A percentile compares a stretch with the other conserved stretches of the same genome.
Evolutionary conservation across 2,113 vertebrate species (phyloP).

Genomic region (Sciurus niger): DNA sequence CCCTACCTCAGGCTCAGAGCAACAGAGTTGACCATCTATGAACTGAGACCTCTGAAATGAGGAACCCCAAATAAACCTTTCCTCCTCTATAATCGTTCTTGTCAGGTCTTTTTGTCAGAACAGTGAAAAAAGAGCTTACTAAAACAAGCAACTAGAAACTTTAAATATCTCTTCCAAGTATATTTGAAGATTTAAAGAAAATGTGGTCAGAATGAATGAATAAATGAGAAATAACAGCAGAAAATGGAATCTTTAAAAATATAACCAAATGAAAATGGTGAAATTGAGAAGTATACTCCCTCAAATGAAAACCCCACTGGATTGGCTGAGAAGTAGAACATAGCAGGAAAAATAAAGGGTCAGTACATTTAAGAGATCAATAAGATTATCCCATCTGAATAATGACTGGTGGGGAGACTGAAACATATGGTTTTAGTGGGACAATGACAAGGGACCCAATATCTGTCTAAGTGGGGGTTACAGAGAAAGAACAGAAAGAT

Average conservation of each 20-base stretch:
- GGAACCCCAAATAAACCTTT: too few species aligned
- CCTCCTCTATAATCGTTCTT: too few species aligned
- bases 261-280: background rate
- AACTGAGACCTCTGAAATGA: too few species aligned
- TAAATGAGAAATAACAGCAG: background rate
- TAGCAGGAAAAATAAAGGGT: background rate
- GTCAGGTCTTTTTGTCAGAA: too few species aligned
- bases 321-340: background rate
- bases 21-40: too few species aligned
- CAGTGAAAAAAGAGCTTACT: too few species aligned
- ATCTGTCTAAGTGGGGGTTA: background rate
- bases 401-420: background rate
- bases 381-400: background rate
- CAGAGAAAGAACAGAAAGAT: background rate
- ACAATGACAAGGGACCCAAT: too few species aligned
- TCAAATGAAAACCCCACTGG: background rate
- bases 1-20: too few species aligned
- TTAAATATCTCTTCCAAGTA: background rate
- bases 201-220: background rate
- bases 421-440: background rate
- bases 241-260: background rate
- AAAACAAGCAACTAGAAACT: too few species aligned
- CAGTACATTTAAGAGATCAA: background rate
- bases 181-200: constrained; percentile 21
- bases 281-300: background rate